Base-by-base conservation (phyloP, 2,888 invertebrate species). In the Zeuzera pyrina region DNA sequence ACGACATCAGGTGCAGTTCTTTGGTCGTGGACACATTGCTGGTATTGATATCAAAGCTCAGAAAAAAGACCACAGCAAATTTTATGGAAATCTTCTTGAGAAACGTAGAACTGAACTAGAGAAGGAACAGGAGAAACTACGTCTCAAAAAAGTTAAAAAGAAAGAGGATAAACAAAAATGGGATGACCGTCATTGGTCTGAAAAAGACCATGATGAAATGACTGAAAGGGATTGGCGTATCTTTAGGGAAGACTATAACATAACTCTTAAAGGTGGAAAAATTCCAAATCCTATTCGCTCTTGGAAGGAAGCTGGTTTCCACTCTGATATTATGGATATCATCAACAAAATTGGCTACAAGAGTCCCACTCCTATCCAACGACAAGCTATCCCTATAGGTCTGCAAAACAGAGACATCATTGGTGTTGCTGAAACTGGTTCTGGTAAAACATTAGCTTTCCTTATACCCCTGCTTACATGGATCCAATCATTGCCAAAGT, bases 171-270 rank as follows among this genome's bases (percentile, higher is more conserved):
- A 98, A 76, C 97, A 97, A 61, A 93, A 95, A 57, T 98, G 96
- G 95, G 99, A 99, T 71, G 98, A 99, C 66, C 88, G 99, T 3
- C 99, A 99, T 70, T 99, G 99, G 99, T 93, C 94, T 2, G 97
- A 98, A 57, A 99, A 99, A 67, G 90, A 90, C 6, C 78, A 91
- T 1, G 89, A 91, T 31, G 97, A 98, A 72, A 99, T 99, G 99
- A 95, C 94, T 0, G 98, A 99, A 68, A 87, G 99, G 52, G 99
- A 99, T 84, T 99, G 99, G 99, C 89, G 99, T 70, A 99, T 99
- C 55, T 99, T 99, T 69, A 88, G 98, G 43, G 99, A 99, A 74
- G 99, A 99, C 78, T 99, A 97, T 69, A 99, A 97, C 63, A 98
- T 99, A 32, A 94, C 97, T 2, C 94, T 98, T 39, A 99, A 99